phyloP scores from a whole-genome alignment of 2,113 vertebrate genomes.

The Campylomormyrus numenius region DNA sequence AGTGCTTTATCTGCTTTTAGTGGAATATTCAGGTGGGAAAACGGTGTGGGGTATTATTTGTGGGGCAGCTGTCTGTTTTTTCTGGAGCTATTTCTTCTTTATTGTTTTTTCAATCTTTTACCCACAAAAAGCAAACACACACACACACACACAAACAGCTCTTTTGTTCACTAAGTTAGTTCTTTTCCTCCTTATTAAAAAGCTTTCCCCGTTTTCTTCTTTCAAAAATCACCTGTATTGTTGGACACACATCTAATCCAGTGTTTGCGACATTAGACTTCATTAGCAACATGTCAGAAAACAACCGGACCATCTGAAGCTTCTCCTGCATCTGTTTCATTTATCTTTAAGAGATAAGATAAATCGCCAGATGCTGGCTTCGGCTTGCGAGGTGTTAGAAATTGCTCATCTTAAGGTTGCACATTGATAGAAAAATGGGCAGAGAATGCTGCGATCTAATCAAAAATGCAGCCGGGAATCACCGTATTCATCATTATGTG shows the following conservation, averaged over 20 bases:
- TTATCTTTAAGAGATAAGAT: constrained; percentile 31
- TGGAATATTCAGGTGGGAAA: background rate
- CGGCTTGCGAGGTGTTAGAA: constrained; percentile 32
- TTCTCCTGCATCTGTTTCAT: constrained; percentile 14
- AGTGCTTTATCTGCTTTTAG: background rate
- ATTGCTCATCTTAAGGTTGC: constrained; percentile 29
- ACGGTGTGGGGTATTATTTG: background rate
- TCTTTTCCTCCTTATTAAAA: background rate
- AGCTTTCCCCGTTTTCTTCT: background rate
- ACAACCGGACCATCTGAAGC: background rate
- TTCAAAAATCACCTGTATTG: background rate
- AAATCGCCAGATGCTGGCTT: constrained; percentile 25
- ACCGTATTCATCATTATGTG: constrained; percentile 48
- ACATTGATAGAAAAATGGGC: constrained; percentile 17
- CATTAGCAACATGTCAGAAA: constrained; percentile 21
- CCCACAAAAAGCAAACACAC: background rate
- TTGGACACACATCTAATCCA: background rate
- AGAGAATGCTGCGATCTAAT: constrained; percentile 10
- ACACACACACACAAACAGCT: background rate
- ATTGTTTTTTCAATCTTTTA: background rate
- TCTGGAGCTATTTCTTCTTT: background rate
- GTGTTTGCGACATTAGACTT: constrained; percentile 14
- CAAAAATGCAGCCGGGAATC: constrained; percentile 46
- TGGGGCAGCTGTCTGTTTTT: background rate
- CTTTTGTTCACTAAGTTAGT: background rate